phyloP scores from a whole-genome alignment of 2,797 vertebrate genomes.

The Luscinia megarhynchos region DNA sequence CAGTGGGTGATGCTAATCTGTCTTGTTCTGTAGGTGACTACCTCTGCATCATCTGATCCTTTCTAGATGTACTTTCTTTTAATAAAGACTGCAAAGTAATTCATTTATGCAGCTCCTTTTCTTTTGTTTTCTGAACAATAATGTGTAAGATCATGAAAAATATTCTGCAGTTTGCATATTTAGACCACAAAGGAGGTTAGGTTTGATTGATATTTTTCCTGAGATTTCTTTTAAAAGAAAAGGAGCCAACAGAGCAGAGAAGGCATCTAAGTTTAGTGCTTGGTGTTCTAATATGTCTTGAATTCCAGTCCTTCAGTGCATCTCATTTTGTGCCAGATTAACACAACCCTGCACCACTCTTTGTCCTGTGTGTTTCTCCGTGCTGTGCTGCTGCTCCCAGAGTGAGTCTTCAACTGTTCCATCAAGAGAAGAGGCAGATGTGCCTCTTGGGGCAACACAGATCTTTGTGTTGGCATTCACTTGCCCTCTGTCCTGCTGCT shows the following conservation, averaged over 20 bases:
- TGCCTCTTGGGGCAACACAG: neutral
- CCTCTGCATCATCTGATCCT: neutral
- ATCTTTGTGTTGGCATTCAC: neutral
- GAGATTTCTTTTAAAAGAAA: neutral
- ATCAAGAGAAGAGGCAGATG: neutral
- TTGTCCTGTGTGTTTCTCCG: neutral
- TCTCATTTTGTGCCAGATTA: neutral
- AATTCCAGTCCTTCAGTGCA: neutral
- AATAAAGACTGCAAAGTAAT: neutral
- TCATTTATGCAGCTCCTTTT: neutral
- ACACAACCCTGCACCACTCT: neutral
- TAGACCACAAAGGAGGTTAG: neutral
- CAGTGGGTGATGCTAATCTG: conserved; percentile 38
- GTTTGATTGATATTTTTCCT: neutral
- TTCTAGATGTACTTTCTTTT: neutral
- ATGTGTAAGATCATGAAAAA: neutral
- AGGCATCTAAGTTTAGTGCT: neutral
- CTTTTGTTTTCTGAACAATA: neutral
- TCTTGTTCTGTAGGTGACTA: conserved; percentile 51
- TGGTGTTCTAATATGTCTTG: neutral
- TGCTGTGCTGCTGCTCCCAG: neutral
- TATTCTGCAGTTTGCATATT: neutral
- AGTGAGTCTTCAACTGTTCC: neutral
- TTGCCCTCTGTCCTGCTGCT: neutral
- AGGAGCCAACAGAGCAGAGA: neutral